These are phyloP conservation scores for Hirtodrosophila trivittata DNA, from an alignment of 2,888 invertebrate species.

Conservation along the genomic window DNA sequence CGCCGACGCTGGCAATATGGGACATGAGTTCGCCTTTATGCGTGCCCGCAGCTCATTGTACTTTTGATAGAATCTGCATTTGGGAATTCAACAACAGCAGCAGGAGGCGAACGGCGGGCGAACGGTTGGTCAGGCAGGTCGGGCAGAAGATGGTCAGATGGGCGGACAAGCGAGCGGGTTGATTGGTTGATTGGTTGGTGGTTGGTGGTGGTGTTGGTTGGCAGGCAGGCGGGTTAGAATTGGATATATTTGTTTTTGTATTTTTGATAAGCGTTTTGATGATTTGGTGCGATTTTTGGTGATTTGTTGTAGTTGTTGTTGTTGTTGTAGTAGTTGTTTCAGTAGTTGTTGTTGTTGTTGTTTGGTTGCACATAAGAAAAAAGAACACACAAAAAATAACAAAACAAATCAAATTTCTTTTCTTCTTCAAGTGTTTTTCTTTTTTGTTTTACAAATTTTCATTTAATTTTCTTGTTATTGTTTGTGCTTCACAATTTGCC, in stretches of 20 bases:
- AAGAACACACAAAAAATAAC: constrained; percentile 58
- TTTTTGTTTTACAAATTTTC: constrained; percentile 12
- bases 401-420: constrained; percentile 57
- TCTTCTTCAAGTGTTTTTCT: constrained; percentile 8
- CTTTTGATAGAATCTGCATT: constrained; percentile 93
- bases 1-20: constrained; percentile 87
- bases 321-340: constrained; percentile 41
- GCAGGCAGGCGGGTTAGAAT: constrained; percentile 48
- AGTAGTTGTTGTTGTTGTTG: constrained; percentile 41
- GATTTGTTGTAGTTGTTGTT: constrained; percentile 16
- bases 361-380: constrained; percentile 54
- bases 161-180: constrained; percentile 14
- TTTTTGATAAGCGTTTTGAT: constrained; percentile 77
- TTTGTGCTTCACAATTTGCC: constrained; percentile 69
- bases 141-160: constrained; percentile 7
- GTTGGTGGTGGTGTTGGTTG: constrained; percentile 28
- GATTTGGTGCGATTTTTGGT: constrained; percentile 64
- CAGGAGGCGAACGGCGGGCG: constrained; percentile 18
- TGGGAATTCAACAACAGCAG: constrained; percentile 6
- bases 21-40: constrained; percentile 93
- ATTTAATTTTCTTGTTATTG: constrained; percentile 17
- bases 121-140: constrained; percentile 36
- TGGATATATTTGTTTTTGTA: constrained; percentile 41
- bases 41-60: constrained; percentile 94
- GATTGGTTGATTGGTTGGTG: constrained; percentile 23